Percentiles rank a stretch among this genome's conserved stretches.
Conservation (phyloP, 2,888 invertebrate species). For the Drosophila tripunctata region DNA sequence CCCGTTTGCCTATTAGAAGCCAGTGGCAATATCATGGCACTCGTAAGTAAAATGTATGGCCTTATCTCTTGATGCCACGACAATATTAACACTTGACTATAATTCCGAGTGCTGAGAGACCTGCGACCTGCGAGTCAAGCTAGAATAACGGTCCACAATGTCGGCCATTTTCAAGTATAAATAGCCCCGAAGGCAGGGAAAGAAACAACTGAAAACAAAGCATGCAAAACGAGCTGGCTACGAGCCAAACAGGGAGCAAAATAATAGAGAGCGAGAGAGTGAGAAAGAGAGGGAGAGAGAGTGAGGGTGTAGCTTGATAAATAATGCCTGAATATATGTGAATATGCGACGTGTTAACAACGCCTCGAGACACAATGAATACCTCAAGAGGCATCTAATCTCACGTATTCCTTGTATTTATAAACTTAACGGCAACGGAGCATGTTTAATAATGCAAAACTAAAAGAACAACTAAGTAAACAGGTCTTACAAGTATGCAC, state of each 20-base stretch:
- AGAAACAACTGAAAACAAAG: constrained; percentile 47
- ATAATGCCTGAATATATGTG: constrained; percentile 50
- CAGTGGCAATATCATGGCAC: constrained; percentile 37
- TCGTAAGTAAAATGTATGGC: constrained; percentile 49
- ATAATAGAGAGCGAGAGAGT: not conserved
- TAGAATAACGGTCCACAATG: constrained; percentile 26
- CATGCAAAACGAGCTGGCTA: constrained; percentile 33
- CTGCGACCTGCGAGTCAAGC: not conserved
- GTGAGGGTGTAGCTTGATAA: constrained; percentile 41
- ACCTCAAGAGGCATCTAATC: constrained; percentile 25
- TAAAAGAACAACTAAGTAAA: constrained; percentile 30
- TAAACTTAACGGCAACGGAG: constrained; percentile 42
- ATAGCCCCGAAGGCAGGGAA: constrained; percentile 41
- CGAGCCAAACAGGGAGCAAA: not conserved
- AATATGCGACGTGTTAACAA: constrained; percentile 74
- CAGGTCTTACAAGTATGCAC: too few species aligned
- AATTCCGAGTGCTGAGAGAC: constrained; percentile 36
- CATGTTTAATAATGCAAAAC: constrained; percentile 29
- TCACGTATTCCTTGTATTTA: constrained; percentile 37
- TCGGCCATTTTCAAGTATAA: constrained; percentile 59
- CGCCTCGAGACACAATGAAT: constrained; percentile 39
- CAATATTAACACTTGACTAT: constrained; percentile 61
- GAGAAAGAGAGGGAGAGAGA: not conserved
- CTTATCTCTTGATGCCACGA: constrained; percentile 54
- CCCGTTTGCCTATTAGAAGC: constrained; percentile 38